A percentile compares a stretch with the other conserved stretches of the same genome.
These are phyloP conservation scores for Aspiorhynchus laticeps DNA, from an alignment of 2,113 vertebrate genomes.

Conservation along the genomic window DNA sequence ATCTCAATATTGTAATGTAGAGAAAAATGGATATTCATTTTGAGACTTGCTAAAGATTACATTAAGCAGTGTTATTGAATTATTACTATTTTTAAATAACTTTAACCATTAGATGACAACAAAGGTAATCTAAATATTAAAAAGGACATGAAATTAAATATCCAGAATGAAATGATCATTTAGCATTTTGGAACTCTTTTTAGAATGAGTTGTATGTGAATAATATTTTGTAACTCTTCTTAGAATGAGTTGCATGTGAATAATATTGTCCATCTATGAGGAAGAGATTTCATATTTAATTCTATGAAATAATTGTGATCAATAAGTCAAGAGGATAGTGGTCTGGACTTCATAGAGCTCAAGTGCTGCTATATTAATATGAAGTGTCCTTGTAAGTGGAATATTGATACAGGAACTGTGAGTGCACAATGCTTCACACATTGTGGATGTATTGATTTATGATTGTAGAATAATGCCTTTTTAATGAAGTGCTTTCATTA, in stretches of 20 bases:
- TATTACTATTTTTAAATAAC: neutral
- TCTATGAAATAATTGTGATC: neutral
- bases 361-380: conserved; percentile 26
- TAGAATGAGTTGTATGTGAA: neutral
- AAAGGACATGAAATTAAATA: neutral
- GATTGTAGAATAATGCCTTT: neutral
- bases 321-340: neutral
- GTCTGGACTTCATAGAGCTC: neutral
- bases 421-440: conserved; percentile 14
- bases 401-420: conserved; percentile 36
- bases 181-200: neutral
- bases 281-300: no score
- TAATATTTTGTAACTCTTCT: neutral
- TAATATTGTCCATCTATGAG: neutral
- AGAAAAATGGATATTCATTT: neutral
- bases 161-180: neutral
- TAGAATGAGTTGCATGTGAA: neutral
- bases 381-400: conserved; percentile 12
- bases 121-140: neutral
- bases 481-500: conserved; percentile 20
- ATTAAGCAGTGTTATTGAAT: neutral
- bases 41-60: neutral
- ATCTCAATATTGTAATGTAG: neutral
- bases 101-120: neutral
- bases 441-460: conserved; percentile 16